Conservation (phyloP, 2,888 invertebrate genomes). For the Minunthozetes semirufus region DNA sequence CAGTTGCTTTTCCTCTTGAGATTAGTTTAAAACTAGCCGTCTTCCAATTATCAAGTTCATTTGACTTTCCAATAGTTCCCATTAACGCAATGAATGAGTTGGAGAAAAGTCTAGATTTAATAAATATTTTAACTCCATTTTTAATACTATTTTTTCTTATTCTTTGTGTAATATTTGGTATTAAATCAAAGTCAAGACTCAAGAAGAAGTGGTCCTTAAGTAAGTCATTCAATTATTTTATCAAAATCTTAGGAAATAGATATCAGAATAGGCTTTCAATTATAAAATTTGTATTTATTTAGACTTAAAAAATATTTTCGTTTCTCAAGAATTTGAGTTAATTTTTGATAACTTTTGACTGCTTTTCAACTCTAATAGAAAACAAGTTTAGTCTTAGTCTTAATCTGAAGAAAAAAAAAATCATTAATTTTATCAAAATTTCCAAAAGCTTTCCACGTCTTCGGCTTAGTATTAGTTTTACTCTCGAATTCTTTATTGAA, state of each 20-base stretch:
- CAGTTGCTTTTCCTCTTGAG: no score
- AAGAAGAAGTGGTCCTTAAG: background rate
- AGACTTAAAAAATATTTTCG: no score
- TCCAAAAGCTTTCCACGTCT: background rate
- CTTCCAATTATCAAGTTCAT: no score
- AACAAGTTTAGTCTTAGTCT: no score
- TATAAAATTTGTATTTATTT: background rate
- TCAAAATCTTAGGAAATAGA: background rate
- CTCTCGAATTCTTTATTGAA: no score
- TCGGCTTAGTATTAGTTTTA: no score
- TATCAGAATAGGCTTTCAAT: background rate
- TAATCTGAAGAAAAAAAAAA: no score
- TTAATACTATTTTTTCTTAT: background rate
- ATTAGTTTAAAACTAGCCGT: no score
- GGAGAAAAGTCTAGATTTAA: background rate
- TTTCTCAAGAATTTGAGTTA: no score
- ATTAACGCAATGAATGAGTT: background rate
- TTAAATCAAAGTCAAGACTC: background rate
- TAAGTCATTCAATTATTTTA: background rate
- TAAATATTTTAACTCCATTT: background rate
- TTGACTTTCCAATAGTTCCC: background rate
- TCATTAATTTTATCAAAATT: background rate
- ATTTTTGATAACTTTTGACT: no score
- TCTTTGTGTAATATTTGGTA: background rate
- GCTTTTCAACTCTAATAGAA: no score